Base-by-base conservation (phyloP, 2,113 vertebrate species). In the Dicerorhinus sumatrensis region DNA sequence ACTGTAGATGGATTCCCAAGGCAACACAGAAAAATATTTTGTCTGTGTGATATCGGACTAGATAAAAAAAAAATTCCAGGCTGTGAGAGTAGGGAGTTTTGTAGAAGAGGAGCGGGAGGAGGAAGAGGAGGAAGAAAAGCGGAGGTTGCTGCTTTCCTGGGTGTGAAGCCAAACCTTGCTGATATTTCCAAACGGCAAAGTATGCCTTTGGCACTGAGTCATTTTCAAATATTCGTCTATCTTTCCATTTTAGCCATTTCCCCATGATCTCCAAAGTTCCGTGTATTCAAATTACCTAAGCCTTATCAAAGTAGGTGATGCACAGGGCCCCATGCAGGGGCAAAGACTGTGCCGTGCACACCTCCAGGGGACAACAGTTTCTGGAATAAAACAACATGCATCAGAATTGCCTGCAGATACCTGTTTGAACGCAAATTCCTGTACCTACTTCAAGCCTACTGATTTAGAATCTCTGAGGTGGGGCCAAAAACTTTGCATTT, bases 321-420 rank as follows among this genome's bases (percentile, higher is more conserved):
- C 1, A 12, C 42, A 65, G 21, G 23, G n/a, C 36, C 12, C 7
- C 0, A 10, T 0, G 12, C 21, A 42, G 11, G 3, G 1, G 6
- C 33, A 23, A n/a, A 67, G 12, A 48, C 5, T 54, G 33, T 39
- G 56, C 8, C 23, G 5, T 56, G 36, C 29, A 58, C 5, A 33
- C 72, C 4, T 75, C 4, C 48, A 21, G 5, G 54, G 42, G 7
- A 76, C 18, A 69, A 0, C 5, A 25, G 14, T 42, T 87, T 42
- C 2, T 39, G 56, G 10, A 76, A 83, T 5, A 42, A n/a, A 73
- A 54, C 10, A 46, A 25, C 25, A 46, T 21, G 27, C 33, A 60
- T 84, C 39, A 73, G 5, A 63, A 85, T 72, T 31, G 3, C 36
- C 14, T 76, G 20, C 72, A n/a, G 36, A 33, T 42, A 79, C 3